phyloP scores from a whole-genome alignment of 2,888 invertebrate genomes.

The Pandemis corylana region DNA sequence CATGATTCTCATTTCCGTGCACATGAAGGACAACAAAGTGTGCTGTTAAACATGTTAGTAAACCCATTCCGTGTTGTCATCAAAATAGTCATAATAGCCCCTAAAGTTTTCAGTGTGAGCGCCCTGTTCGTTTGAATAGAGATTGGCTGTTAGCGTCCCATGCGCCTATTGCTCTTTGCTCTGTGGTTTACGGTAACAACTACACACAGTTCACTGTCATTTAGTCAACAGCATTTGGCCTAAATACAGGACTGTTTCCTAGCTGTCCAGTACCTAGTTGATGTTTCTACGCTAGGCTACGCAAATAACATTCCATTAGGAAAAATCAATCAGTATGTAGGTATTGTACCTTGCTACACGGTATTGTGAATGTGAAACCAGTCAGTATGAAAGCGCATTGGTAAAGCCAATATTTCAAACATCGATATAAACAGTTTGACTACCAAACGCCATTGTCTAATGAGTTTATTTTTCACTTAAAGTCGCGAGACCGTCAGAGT shows the following conservation, averaged over 20 bases:
- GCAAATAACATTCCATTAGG: no score
- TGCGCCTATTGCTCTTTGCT: background rate
- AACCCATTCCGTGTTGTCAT: background rate
- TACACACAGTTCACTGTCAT: slow-evolving; percentile 1
- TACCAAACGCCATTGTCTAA: background rate
- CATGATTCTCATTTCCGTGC: no score
- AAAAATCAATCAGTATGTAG: no score
- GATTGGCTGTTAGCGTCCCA: background rate
- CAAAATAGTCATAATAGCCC: background rate
- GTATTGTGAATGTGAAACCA: no score
- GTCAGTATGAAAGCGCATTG: no score
- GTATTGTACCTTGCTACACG: no score
- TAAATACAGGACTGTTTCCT: background rate
- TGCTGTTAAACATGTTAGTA: background rate
- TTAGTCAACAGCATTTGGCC: background rate
- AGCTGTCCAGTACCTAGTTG: background rate
- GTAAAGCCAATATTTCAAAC: no score
- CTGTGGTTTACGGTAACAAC: background rate
- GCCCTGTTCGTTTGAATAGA: slow-evolving; percentile 19
- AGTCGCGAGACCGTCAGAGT: slow-evolving; percentile 41
- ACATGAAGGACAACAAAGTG: background rate
- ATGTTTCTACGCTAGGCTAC: no score
- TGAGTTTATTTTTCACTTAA: slow-evolving; percentile 21
- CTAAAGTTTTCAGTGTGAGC: slow-evolving; percentile 6
- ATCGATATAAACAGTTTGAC: background rate